Base-by-base conservation (phyloP, 2,888 invertebrate genomes). In the Morpho achilles region DNA sequence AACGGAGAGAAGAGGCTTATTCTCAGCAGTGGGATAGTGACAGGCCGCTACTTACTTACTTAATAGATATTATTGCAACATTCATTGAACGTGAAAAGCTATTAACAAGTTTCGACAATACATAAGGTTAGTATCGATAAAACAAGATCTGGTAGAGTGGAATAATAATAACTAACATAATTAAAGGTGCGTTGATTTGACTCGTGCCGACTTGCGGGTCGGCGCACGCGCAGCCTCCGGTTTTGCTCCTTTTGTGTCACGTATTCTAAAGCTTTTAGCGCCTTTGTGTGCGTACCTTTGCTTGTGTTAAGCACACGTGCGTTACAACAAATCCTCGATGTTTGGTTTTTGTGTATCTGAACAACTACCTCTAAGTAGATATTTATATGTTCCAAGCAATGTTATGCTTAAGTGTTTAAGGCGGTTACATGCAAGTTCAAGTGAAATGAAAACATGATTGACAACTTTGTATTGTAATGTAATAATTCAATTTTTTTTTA, bases 161-260 rank as follows among this genome's bases (percentile, higher is more conserved):
- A 65, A 63, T 60, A 63, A 63, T 59, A 63, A 56, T 58, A 60
- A 56, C 45, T 44, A 56, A 55, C 57, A 49, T 50, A 63, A 62
- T 56, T 60, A 61, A 60, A 62, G 63, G 61, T 61, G 65, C 59
- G 69, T 69, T 64, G 73, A 79, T 75, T 79, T 85, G 84, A 82
- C 88, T 88, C 89, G 89, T 87, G 87, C 87, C 84, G 77, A 76
- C 79, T 74, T 77, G 78, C 76, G 79, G 85, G 84, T 86, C 87
- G 84, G 79, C 82, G 87, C 87, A 83, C 88, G 88, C 85, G 86
- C 87, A 86, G 87, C 86, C 87, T 86, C 84, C 84, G 77, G 75
- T 80, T 71, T 84, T 87, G 84, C 79, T 87, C 84, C 82, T 87
- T 88, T 89, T 88, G 81, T 85, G 80, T 82, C 82, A 81, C 79